A percentile compares a stretch with the other conserved stretches of the same genome.
phyloP scores from a whole-genome alignment of 35 echinoderm and acorn worm genomes.

The Apostichopus parvimensis region DNA sequence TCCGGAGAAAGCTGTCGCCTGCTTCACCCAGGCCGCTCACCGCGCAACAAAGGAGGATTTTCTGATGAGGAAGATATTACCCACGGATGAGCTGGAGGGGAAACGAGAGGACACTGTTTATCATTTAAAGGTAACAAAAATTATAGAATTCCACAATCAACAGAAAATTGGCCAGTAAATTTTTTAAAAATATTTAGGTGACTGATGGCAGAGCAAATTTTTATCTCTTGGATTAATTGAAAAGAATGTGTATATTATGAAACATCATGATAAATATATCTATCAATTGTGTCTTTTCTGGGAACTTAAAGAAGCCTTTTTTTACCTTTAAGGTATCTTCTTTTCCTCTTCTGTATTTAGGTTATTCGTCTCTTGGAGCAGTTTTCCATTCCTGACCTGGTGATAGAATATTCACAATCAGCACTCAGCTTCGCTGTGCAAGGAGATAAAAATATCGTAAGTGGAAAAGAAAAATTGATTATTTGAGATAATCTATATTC shows the following conservation, averaged over 20 bases:
- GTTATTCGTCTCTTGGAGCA: constrained; percentile 94
- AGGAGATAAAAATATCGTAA: constrained; percentile 91
- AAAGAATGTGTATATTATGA: neutral
- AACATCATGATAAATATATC: neutral
- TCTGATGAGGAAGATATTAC: constrained; percentile 74
- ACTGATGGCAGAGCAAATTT: too few species aligned
- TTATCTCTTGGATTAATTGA: neutral
- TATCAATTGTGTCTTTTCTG: too few species aligned
- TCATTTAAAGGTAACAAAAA: constrained; percentile 75
- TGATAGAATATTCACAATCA: constrained; percentile 78
- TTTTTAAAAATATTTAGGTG: too few species aligned
- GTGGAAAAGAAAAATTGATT: neutral
- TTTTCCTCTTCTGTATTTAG: neutral
- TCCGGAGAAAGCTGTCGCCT: constrained; percentile 80
- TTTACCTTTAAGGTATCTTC: too few species aligned
- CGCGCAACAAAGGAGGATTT: constrained; percentile 73
- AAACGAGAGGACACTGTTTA: constrained; percentile 83
- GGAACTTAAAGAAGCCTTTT: too few species aligned
- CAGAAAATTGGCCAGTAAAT: too few species aligned
- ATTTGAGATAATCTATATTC: too few species aligned
- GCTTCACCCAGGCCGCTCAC: constrained; percentile 77
- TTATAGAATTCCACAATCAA: neutral
- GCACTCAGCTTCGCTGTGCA: constrained; percentile 87
- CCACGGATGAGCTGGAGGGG: constrained; percentile 79
- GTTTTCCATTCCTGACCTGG: constrained; percentile 80